phyloP scores from a whole-genome alignment of 2,888 invertebrate species.

The Watsonalla cultraria region DNA sequence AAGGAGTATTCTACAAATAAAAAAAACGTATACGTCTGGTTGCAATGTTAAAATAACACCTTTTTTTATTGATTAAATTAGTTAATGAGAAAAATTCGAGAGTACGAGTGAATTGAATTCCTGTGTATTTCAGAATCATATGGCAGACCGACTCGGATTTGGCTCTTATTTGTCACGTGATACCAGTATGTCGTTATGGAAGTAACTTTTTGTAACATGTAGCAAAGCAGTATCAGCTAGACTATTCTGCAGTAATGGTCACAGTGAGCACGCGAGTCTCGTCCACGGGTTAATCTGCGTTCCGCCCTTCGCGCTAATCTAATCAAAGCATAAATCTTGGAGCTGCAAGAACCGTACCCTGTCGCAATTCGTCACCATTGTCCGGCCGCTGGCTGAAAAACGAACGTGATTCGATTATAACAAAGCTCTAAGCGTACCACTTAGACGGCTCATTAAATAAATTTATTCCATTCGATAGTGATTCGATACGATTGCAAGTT shows the following conservation, averaged over 20 bases:
- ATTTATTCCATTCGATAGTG: constrained; percentile 59
- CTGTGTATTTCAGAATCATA: too few relatives aligned
- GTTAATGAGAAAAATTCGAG: too few relatives aligned
- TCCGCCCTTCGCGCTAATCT: constrained; percentile 57
- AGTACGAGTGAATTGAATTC: too few relatives aligned
- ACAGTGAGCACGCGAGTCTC: constrained; percentile 41
- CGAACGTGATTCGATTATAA: constrained; percentile 69
- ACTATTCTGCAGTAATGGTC: constrained; percentile 44
- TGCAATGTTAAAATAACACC: too few relatives aligned
- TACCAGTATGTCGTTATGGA: constrained; percentile 42
- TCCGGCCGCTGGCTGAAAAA: constrained; percentile 50
- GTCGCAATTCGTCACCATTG: constrained; percentile 57
- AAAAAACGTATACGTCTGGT: too few relatives aligned
- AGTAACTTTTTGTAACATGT: constrained; percentile 56
- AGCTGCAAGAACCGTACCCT: constrained; percentile 36
- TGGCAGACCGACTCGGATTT: constrained; percentile 19
- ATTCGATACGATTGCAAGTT: constrained; percentile 67
- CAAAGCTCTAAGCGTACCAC: constrained; percentile 57
- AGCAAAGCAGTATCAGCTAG: constrained; percentile 46
- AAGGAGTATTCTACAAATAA: too few relatives aligned
- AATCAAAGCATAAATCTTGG: constrained; percentile 45
- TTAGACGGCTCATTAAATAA: constrained; percentile 66
- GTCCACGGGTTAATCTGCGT: constrained; percentile 33
- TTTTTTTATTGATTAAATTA: too few relatives aligned
- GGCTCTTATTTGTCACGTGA: constrained; percentile 28